phyloP scores from a whole-genome alignment of 2,113 vertebrate genomes.

The Rynchops niger region DNA sequence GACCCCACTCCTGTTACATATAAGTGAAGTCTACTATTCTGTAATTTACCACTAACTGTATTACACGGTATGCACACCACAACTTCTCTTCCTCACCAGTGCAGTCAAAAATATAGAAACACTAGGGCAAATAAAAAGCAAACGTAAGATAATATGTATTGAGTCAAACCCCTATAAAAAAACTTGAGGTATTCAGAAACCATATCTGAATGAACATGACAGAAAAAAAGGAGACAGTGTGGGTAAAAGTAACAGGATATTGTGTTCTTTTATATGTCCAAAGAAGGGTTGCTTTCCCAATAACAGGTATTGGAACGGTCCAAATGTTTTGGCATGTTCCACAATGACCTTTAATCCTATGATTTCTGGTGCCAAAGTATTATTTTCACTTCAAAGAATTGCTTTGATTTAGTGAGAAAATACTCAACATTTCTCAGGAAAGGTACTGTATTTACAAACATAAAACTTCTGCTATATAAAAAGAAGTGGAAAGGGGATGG shows the following conservation, averaged over 20 bases:
- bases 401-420: background rate
- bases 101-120: background rate
- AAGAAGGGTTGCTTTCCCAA: background rate
- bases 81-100: background rate
- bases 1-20: background rate
- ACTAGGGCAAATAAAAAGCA: background rate
- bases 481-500: background rate
- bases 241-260: fast-evolving
- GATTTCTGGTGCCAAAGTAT: background rate
- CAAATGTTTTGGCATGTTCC: background rate
- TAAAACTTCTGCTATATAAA: background rate
- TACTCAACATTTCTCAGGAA: background rate
- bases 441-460: background rate
- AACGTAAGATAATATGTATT: background rate
- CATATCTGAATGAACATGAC: background rate
- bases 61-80: background rate
- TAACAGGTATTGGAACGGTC: background rate
- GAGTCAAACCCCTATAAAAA: background rate
- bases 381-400: background rate
- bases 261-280: background rate
- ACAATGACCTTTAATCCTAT: background rate
- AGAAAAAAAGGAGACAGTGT: background rate
- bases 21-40: background rate
- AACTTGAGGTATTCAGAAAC: background rate
- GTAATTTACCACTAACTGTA: background rate